These are phyloP conservation scores for Drosophila willistoni DNA, from an alignment of 1,140 invertebrate genomes.

Conservation along the genomic window DNA sequence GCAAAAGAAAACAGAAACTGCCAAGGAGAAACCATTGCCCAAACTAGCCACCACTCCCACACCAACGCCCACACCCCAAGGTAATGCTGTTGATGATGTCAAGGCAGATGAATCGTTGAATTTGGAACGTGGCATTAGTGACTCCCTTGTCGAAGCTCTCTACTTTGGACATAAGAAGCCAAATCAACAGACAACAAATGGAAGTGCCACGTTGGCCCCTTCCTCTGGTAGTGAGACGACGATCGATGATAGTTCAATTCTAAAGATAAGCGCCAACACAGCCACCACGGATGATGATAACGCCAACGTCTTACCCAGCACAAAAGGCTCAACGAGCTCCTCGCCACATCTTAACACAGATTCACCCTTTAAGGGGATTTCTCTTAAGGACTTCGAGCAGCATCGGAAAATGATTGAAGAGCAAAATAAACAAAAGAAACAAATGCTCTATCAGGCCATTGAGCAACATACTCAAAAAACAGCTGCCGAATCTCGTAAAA, in stretches of 20 bases:
- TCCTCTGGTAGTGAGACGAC: conserved; percentile 32
- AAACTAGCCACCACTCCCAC: conserved; percentile 40
- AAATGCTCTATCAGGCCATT: conserved; percentile 88
- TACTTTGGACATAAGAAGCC: conserved; percentile 50
- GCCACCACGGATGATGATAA: conserved; percentile 42
- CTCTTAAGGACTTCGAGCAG: conserved; percentile 87
- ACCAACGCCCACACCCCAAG: conserved; percentile 8
- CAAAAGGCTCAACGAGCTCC: conserved; percentile 37
- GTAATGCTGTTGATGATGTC: conserved; percentile 17
- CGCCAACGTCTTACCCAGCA: conserved; percentile 56
- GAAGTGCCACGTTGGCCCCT: conserved; percentile 57
- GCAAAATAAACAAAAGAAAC: conserved; percentile 89
- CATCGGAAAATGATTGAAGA: conserved; percentile 90
- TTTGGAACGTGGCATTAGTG: conserved; percentile 62
- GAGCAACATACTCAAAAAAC: conserved; percentile 89
- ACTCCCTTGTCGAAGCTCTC: conserved; percentile 72
- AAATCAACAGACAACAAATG: conserved; percentile 25
- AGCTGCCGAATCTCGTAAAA: conserved; percentile 87
- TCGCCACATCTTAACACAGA: conserved; percentile 51
- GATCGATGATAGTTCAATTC: conserved; percentile 63
- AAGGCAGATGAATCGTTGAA: conserved; percentile 54
- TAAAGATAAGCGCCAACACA: conserved; percentile 45
- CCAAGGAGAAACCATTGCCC: conserved; percentile 27
- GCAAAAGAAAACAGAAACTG: conserved; percentile 54
- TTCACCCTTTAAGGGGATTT: conserved; percentile 80